phyloP scores from a whole-genome alignment of 2,797 vertebrate genomes.

The Pseudochromis fuscus region DNA sequence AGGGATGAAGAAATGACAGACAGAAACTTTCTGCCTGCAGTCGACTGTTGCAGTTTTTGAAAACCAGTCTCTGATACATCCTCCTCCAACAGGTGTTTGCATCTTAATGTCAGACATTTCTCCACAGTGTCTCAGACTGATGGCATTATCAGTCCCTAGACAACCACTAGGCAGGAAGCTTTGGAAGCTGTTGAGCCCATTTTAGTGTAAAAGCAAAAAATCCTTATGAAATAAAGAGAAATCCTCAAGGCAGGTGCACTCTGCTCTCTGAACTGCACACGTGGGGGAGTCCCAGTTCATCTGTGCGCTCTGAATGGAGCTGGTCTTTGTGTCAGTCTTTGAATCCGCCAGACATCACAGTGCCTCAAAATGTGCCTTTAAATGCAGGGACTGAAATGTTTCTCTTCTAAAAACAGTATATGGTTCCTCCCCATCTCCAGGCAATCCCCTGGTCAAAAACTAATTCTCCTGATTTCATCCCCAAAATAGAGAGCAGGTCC shows the following conservation, averaged over 20 bases:
- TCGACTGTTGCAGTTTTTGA: conserved; percentile 21
- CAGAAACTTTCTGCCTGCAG: conserved; percentile 25
- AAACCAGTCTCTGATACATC: conserved; percentile 36
- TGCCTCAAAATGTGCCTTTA: conserved; percentile 4
- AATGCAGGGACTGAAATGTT: not conserved
- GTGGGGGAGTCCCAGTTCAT: conserved; percentile 14
- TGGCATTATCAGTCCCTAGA: conserved; percentile 26
- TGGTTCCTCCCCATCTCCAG: conserved; percentile 27
- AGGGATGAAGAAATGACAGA: conserved; percentile 35
- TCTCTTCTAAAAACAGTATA: conserved; percentile 14
- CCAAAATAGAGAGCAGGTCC: conserved; percentile 21
- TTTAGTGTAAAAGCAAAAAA: conserved; percentile 41
- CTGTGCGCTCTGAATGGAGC: conserved; percentile 10
- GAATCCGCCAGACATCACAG: conserved; percentile 11
- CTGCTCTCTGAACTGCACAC: conserved; percentile 10
- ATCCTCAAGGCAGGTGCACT: conserved; percentile 11
- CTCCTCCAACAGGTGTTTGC: conserved; percentile 36
- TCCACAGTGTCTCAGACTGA: conserved; percentile 42
- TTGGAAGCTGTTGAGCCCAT: conserved; percentile 34
- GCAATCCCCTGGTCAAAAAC: conserved; percentile 30
- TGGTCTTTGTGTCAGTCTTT: conserved; percentile 26
- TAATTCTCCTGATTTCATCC: conserved; percentile 36
- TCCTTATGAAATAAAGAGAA: conserved; percentile 17
- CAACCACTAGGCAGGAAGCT: not conserved
- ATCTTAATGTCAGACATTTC: conserved; percentile 60